Base-by-base conservation (phyloP, 2,888 invertebrate genomes). In the Cosmia trapezina region DNA sequence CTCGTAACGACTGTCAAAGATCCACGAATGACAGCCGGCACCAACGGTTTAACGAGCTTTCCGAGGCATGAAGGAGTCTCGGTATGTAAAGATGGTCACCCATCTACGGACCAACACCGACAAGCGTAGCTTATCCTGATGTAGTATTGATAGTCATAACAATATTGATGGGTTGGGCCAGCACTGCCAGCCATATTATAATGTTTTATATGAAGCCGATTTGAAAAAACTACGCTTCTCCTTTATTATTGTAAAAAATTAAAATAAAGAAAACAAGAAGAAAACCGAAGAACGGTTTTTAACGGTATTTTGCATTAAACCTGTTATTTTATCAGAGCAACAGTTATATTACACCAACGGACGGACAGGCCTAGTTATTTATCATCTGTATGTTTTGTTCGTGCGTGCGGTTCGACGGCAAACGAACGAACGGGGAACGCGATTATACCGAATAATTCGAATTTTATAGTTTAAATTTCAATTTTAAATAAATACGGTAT, bases 381-480 rank as follows among this genome's bases (percentile, higher is more conserved):
- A 72, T 83, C 62, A 77, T 83, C 77, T 82, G 83, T 84, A 59
- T 74, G 60, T 68, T 64, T 70, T 54, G 76, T 71, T 80, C 75
- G 83, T 76, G 75, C 69, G 75, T 79, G 63, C 71, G 81, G 84
- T 72, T 62, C 70, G 77, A 78, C 74, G 75, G 71, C 72, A 77
- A 80, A 76, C 76, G 83, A 83, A 86, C 85, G 85, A 78, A 80
- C 80, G 70, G 78, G 67, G 67, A 75, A 78, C 78, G 68, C 72
- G 66, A 79, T 57, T 75, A 74, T 74, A 80, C 54, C 76, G 80
- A 84, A 70, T 80, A 80, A 82, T 73, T 80, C 12, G 41, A 69
- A 70, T 66, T 72, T 22, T 47, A 70, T 9, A 61, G 70, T 57
- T 28, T 64, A 75, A 51, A 75, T 59, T 60, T 37, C 22, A 72